A percentile compares a stretch with the other conserved stretches of the same genome.
Conservation (phyloP, 1,140 invertebrate species). For the Drosophila leontia region DNA sequence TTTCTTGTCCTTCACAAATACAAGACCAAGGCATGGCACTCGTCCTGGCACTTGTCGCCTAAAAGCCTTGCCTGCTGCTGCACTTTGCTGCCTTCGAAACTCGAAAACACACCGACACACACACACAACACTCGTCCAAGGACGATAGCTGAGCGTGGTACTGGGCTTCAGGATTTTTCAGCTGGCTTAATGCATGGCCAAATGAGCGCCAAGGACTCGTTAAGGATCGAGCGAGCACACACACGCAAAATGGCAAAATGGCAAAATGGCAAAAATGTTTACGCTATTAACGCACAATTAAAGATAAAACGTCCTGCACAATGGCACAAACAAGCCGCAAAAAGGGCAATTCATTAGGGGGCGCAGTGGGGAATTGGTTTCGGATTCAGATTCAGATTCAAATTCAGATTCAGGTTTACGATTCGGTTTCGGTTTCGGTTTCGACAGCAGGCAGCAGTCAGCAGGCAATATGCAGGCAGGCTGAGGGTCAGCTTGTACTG, state of each 20-base stretch:
- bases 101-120: slow-evolving; percentile 21
- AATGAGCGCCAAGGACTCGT: slow-evolving; percentile 70
- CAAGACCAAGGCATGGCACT: slow-evolving; percentile 3
- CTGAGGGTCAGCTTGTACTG: slow-evolving; percentile 3
- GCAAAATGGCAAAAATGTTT: slow-evolving; percentile 63
- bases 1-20: background rate
- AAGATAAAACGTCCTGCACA: slow-evolving; percentile 72
- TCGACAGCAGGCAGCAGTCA: too few species aligned
- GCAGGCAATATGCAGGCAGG: slow-evolving; percentile 10
- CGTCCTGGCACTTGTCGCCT: slow-evolving; percentile 45
- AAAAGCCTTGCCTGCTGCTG: slow-evolving; percentile 40
- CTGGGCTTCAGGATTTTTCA: background rate
- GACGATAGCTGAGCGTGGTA: slow-evolving; percentile 1
- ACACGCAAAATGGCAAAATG: slow-evolving; percentile 3
- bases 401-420: slow-evolving; percentile 30
- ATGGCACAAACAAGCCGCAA: slow-evolving; percentile 22
- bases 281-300: slow-evolving; percentile 83
- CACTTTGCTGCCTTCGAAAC: slow-evolving; percentile 33
- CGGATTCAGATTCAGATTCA: slow-evolving; percentile 22
- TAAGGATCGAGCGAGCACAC: background rate
- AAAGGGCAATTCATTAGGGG: slow-evolving; percentile 73
- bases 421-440: background rate
- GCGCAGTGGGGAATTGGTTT: slow-evolving; percentile 10
- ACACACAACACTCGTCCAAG: slow-evolving; percentile 33
- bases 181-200: slow-evolving; percentile 60